Conservation (phyloP, 2,888 invertebrate species). For the Diloba caeruleocephala region DNA sequence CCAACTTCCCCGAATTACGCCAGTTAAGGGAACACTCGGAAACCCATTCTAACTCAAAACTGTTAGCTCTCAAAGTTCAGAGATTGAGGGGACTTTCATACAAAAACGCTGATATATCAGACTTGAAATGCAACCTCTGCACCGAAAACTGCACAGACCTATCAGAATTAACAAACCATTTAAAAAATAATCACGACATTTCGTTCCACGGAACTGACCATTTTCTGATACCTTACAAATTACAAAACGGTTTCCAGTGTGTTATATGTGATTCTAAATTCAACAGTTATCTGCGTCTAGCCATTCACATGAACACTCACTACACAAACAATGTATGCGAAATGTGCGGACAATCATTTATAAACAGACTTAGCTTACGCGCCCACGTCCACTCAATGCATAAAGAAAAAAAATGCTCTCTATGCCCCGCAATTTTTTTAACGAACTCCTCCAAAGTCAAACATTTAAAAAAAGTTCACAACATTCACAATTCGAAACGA, state of each 20-base stretch:
- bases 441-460: slow-evolving; percentile 31
- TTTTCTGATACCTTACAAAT: slow-evolving; percentile 65
- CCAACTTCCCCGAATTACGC: slow-evolving; percentile 57
- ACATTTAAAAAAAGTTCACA: slow-evolving; percentile 50
- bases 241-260: slow-evolving; percentile 61
- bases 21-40: slow-evolving; percentile 61
- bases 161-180: slow-evolving; percentile 58
- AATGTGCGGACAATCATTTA: slow-evolving; percentile 64
- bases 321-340: slow-evolving; percentile 68
- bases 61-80: slow-evolving; percentile 52
- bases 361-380: slow-evolving; percentile 63
- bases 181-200: slow-evolving; percentile 57
- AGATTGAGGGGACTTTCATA: slow-evolving; percentile 58
- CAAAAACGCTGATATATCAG: slow-evolving; percentile 69
- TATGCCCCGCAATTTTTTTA: slow-evolving; percentile 60
- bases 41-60: slow-evolving; percentile 54
- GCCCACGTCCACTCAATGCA: slow-evolving; percentile 62
- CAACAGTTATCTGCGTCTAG: slow-evolving; percentile 59
- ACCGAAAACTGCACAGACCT: slow-evolving; percentile 49
- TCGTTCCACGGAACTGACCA: slow-evolving; percentile 55
- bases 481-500: slow-evolving; percentile 29
- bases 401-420: slow-evolving; percentile 61
- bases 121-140: slow-evolving; percentile 66
- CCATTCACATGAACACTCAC: slow-evolving; percentile 69
- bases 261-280: slow-evolving; percentile 58